These are phyloP conservation scores for Alexandromys fortis DNA, from an alignment of 2,113 vertebrate species.

Conservation along the genomic window DNA sequence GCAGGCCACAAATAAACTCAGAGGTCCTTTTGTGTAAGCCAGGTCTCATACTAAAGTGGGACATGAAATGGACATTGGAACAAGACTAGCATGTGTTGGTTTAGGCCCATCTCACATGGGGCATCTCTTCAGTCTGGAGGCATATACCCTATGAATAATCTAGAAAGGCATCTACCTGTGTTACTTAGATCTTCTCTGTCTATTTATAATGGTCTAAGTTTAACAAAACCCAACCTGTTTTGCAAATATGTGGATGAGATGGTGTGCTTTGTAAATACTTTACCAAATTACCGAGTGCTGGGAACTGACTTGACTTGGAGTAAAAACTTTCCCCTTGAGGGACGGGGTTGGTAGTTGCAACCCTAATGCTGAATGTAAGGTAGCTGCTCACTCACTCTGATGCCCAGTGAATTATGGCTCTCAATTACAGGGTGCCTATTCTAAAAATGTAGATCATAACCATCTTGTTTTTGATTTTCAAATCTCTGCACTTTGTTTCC, in stretches of 20 bases:
- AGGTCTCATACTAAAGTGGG: conserved; percentile 1
- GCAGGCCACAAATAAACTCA: conserved; percentile 2
- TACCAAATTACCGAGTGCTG: not conserved
- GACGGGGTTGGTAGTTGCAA: not conserved
- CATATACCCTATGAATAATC: conserved; percentile 53
- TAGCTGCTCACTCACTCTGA: not conserved
- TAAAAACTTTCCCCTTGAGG: not conserved
- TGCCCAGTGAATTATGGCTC: not conserved
- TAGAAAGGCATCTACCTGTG: not conserved
- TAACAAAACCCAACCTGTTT: conserved; percentile 25
- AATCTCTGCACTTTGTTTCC: not conserved
- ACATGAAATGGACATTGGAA: not conserved
- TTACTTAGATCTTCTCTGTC: not conserved
- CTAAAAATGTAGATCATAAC: not conserved
- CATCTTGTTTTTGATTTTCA: not conserved
- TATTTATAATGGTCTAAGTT: not conserved
- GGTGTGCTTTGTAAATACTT: not conserved
- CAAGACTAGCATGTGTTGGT: conserved; percentile 12
- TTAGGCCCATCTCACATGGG: not conserved
- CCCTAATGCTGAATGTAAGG: not conserved
- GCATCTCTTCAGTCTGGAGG: conserved; percentile 7
- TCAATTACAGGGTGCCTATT: not conserved
- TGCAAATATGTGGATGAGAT: not conserved
- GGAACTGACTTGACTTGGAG: not conserved
- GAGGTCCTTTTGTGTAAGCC: conserved; percentile 12